These are phyloP conservation scores for Oreocharis arfaki DNA, from an alignment of 2,113 vertebrate species.

Conservation along the genomic window DNA sequence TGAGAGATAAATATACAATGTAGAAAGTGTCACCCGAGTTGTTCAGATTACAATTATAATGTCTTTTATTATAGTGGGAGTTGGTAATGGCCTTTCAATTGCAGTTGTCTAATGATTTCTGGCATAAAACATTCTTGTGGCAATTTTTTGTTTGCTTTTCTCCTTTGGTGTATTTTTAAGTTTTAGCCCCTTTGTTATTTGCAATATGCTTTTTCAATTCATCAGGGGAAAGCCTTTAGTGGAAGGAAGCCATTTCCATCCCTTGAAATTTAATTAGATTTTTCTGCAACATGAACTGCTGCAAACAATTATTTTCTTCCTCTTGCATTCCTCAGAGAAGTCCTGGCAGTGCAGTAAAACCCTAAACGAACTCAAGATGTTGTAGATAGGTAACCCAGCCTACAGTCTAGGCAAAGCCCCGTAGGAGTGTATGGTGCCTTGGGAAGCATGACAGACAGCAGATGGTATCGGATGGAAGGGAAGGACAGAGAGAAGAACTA, in stretches of 20 bases:
- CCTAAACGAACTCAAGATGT: rapidly evolving
- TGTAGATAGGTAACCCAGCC: not conserved
- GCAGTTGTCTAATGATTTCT: constrained; percentile 47
- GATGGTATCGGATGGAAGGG: not conserved
- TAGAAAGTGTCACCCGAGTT: not conserved
- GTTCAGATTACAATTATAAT: constrained; percentile 14
- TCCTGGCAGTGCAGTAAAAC: not conserved
- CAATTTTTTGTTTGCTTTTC: constrained; percentile 4
- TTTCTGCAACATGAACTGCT: not conserved
- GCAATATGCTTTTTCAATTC: not conserved
- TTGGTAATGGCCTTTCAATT: constrained; percentile 41
- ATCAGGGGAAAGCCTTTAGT: not conserved
- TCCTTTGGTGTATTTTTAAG: constrained; percentile 1
- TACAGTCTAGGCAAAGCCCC: not conserved
- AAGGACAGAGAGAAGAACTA: not conserved
- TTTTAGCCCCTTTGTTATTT: constrained; percentile 1
- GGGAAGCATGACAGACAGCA: not conserved
- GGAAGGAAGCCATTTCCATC: not conserved
- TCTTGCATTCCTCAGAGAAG: not conserved
- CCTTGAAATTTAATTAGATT: constrained; percentile 23
- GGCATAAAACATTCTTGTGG: constrained; percentile 15
- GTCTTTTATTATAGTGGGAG: constrained; percentile 40
- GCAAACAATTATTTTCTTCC: not conserved
- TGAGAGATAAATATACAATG: constrained; percentile 1
- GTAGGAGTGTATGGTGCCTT: not conserved